Evolutionary conservation across 2,888 invertebrate species (phyloP).

Genomic region (Sycophila texana): DNA sequence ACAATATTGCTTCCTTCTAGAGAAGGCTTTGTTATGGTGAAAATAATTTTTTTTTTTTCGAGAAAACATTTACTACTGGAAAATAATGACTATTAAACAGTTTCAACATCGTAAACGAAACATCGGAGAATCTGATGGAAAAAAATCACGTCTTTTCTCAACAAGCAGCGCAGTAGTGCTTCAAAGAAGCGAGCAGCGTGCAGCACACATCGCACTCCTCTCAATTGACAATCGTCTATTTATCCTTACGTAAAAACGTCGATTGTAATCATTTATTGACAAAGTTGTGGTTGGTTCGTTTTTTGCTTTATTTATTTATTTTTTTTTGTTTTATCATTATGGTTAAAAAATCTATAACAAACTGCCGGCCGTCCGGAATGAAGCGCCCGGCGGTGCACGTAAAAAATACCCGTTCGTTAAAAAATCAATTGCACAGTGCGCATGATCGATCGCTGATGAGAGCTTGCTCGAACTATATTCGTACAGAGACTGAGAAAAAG

Average conservation of each 20-base stretch:
- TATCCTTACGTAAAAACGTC: slow-evolving; percentile 14
- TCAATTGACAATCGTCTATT: slow-evolving; percentile 39
- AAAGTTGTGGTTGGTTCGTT: slow-evolving; percentile 10
- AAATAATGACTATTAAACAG: background rate
- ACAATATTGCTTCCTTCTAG: too few relatives aligned
- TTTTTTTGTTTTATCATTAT: background rate
- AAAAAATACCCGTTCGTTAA: too few relatives aligned
- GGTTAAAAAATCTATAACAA: background rate
- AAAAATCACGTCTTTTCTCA: slow-evolving; percentile 13
- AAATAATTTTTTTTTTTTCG: too few relatives aligned
- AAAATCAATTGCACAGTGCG: too few relatives aligned
- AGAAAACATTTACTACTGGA: too few relatives aligned
- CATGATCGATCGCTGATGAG: too few relatives aligned
- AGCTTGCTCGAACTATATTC: too few relatives aligned
- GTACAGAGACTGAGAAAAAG: too few relatives aligned
- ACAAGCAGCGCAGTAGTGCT: slow-evolving; percentile 15
- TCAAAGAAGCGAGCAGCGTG: slow-evolving; percentile 39
- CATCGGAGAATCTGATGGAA: background rate
- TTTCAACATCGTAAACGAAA: too few relatives aligned
- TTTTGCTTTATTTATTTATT: background rate
- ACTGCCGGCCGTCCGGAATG: too few relatives aligned
- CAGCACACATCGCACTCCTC: slow-evolving; percentile 4
- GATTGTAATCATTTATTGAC: slow-evolving; percentile 39
- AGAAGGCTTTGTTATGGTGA: too few relatives aligned
- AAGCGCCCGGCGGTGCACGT: too few relatives aligned